Percentiles rank a stretch among this genome's conserved stretches.
These are phyloP conservation scores for Phoxinus dragarum DNA, from an alignment of 2,797 vertebrate species.

Conservation along the genomic window DNA sequence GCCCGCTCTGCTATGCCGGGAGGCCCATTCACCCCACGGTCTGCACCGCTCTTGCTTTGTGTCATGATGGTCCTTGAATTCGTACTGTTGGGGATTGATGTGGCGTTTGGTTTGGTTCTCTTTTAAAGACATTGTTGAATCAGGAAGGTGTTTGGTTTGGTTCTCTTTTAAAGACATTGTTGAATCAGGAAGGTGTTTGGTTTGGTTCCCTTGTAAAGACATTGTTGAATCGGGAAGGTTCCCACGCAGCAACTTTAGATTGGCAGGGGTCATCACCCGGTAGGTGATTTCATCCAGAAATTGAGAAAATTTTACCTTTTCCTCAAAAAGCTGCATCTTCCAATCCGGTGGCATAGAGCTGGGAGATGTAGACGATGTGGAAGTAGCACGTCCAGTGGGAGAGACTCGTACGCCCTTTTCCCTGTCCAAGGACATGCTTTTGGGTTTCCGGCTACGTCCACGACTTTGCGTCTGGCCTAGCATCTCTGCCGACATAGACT, in stretches of 20 bases:
- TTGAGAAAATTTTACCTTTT: conserved; percentile 85
- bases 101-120: conserved; percentile 32
- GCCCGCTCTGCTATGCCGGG: conserved; percentile 53
- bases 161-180: no score
- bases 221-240: background rate
- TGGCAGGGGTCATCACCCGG: conserved; percentile 81
- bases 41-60: conserved; percentile 54
- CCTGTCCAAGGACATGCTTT: conserved; percentile 60
- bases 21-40: conserved; percentile 73
- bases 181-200: no score
- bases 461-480: conserved; percentile 56
- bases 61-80: conserved; percentile 39
- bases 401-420: conserved; percentile 24
- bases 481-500: conserved; percentile 77
- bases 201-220: no score
- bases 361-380: conserved; percentile 36
- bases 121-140: background rate
- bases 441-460: background rate
- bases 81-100: conserved; percentile 26
- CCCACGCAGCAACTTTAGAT: conserved; percentile 65
- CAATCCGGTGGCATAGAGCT: conserved; percentile 60
- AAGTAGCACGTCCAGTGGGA: conserved; percentile 33
- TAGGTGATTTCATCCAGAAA: conserved; percentile 88
- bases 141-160: no score
- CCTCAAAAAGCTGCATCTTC: conserved; percentile 74